These are phyloP conservation scores for Epinephelus awoara DNA, from an alignment of 2,797 vertebrate species.

Conservation along the genomic window DNA sequence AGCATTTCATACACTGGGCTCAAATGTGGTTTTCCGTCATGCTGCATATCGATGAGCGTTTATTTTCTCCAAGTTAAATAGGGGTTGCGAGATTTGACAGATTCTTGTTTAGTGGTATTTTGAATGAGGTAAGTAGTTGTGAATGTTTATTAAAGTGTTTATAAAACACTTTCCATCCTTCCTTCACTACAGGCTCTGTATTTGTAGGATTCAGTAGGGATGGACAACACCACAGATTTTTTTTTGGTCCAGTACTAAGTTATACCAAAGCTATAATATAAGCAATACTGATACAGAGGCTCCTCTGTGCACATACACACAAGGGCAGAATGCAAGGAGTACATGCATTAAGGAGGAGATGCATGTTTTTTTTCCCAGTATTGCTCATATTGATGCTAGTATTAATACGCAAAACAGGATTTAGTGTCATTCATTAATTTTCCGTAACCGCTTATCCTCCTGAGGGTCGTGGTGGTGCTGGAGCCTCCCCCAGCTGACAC, in stretches of 20 bases:
- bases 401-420: not conserved
- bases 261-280: not conserved
- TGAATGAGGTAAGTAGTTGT: not conserved
- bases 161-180: not conserved
- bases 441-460: no score
- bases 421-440: no score
- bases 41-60: slow-evolving; percentile 1
- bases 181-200: not conserved
- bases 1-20: slow-evolving; percentile 8
- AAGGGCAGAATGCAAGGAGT: not conserved
- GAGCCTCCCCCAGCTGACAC: no score
- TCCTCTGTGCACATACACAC: not conserved
- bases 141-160: not conserved
- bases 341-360: not conserved
- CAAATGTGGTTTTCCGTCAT: slow-evolving; percentile 25
- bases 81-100: not conserved
- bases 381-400: not conserved
- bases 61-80: slow-evolving; percentile 10
- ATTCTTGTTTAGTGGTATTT: not conserved
- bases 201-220: not conserved
- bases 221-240: not conserved
- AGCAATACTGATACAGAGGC: not conserved
- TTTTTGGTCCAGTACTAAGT: not conserved
- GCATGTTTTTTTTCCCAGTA: not conserved
- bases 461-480: no score